phyloP scores from a whole-genome alignment of 1,140 invertebrate species.

The Heliconius hewitsoni region DNA sequence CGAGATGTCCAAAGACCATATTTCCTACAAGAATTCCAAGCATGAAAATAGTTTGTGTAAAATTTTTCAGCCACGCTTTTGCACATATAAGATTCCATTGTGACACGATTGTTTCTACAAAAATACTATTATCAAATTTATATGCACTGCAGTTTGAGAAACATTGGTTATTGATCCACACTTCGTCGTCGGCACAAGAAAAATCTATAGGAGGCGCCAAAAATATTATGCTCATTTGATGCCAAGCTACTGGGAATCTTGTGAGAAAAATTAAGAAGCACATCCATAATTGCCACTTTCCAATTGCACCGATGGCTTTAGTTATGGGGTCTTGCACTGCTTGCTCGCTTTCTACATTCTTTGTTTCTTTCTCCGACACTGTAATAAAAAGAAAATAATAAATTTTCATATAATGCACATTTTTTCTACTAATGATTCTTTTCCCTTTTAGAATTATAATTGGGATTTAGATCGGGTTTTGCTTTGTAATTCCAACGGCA shows the following conservation, averaged over 20 bases:
- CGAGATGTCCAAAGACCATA: constrained; percentile 87
- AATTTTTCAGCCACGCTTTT: constrained; percentile 83
- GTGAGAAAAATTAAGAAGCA: constrained; percentile 85
- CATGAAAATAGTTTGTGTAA: constrained; percentile 89
- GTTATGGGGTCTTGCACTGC: constrained; percentile 60
- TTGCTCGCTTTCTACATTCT: constrained; percentile 55
- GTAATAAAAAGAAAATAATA: constrained; percentile 46
- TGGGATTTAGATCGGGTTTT: not conserved
- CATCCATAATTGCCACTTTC: constrained; percentile 87
- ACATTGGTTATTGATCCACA: constrained; percentile 61
- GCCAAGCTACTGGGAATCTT: constrained; percentile 88
- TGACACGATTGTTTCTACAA: constrained; percentile 86
- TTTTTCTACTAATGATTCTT: not conserved
- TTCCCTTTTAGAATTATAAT: no score
- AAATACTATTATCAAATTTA: constrained; percentile 83
- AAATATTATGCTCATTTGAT: constrained; percentile 86
- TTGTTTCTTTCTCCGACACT: constrained; percentile 70
- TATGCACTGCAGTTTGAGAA: constrained; percentile 81
- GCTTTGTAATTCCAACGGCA: no score
- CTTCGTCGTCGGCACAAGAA: constrained; percentile 61
- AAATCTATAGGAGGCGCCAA: constrained; percentile 83
- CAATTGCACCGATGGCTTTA: constrained; percentile 85
- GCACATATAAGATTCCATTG: constrained; percentile 89
- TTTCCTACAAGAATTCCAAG: constrained; percentile 87
- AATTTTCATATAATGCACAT: not conserved